Conservation (phyloP, 1,140 invertebrate genomes). For the Brachionus angularis region DNA sequence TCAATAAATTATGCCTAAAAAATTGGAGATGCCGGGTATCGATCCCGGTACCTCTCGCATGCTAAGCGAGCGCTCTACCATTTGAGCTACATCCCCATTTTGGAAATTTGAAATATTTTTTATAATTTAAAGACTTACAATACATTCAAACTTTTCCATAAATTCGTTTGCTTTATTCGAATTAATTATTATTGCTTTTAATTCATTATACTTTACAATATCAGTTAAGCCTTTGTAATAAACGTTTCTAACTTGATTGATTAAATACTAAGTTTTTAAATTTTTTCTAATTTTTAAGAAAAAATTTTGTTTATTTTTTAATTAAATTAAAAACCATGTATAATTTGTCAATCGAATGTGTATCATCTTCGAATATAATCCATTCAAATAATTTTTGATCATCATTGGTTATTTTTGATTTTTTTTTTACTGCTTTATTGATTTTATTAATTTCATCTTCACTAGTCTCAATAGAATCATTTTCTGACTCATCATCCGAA, state of each 20-base stretch:
- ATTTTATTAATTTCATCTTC: background rate
- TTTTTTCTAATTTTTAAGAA: background rate
- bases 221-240: conserved; percentile 2
- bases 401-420: background rate
- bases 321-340: conserved; percentile 2
- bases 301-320: background rate
- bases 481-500: background rate
- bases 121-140: conserved; percentile 7
- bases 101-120: background rate
- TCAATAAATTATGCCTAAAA: no score
- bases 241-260: background rate
- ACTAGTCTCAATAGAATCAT: background rate
- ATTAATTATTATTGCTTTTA: background rate
- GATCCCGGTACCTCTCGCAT: no score
- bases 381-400: background rate
- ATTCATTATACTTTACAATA: background rate
- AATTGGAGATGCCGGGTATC: no score
- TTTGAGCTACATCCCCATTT: no score
- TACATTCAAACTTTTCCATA: background rate
- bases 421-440: background rate
- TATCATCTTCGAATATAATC: background rate
- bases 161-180: background rate
- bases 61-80: no score
- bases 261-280: background rate
- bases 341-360: background rate